Evolutionary conservation across 2,888 invertebrate genomes (phyloP).

Genomic region (Odontocerum albicorne): DNA sequence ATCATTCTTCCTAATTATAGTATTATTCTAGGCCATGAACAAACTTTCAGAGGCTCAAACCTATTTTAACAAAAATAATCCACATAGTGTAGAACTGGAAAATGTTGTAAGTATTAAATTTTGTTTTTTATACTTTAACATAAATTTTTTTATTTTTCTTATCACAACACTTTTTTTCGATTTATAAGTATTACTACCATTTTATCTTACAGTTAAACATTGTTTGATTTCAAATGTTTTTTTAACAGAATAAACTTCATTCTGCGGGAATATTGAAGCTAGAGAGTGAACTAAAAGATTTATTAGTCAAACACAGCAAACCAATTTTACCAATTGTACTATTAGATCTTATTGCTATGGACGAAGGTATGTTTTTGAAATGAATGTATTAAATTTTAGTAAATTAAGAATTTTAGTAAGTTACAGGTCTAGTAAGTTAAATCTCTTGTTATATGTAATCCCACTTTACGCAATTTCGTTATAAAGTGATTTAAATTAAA

Average conservation of each 20-base stretch:
- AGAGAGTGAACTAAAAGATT: slow-evolving; percentile 85
- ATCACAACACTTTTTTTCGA: no score
- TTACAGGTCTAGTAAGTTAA: no score
- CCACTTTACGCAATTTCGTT: no score
- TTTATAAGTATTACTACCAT: no score
- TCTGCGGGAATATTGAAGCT: slow-evolving; percentile 83
- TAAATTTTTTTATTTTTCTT: slow-evolving; percentile 4
- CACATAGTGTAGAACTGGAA: slow-evolving; percentile 90
- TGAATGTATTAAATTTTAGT: no score
- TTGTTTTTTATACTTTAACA: background rate
- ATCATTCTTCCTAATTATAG: no score
- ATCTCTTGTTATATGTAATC: no score
- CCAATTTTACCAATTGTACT: slow-evolving; percentile 86
- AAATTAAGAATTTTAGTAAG: no score
- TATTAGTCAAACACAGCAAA: slow-evolving; percentile 82
- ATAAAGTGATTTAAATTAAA: no score
- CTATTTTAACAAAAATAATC: slow-evolving; percentile 91
- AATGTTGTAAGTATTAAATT: slow-evolving; percentile 73
- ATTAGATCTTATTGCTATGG: slow-evolving; percentile 82
- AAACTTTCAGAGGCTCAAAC: slow-evolving; percentile 83
- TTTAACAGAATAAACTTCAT: slow-evolving; percentile 67
- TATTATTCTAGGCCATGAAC: slow-evolving; percentile 74
- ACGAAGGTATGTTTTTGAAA: slow-evolving; percentile 75
- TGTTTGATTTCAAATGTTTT: no score
- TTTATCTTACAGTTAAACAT: no score